Evolutionary conservation across 2,113 vertebrate species (phyloP).

Genomic region (Delphinapterus leucas): DNA sequence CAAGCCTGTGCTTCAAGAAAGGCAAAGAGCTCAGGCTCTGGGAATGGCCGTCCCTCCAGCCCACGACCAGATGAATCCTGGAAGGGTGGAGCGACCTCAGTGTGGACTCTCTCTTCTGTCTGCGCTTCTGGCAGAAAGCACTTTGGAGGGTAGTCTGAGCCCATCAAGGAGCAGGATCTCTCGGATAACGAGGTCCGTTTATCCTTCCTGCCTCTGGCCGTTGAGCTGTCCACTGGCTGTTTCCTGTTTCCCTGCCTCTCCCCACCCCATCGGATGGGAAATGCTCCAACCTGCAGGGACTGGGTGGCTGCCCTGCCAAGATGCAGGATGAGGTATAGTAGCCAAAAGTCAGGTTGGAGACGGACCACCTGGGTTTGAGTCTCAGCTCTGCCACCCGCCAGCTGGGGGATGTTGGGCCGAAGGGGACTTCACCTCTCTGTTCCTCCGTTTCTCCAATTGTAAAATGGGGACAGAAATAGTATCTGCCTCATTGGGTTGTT

Average conservation of each 20-base stretch:
- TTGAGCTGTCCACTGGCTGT: neutral
- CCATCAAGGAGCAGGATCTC: neutral
- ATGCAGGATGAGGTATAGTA: too few species aligned
- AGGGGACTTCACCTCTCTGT: neutral
- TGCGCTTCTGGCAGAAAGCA: neutral
- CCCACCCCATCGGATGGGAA: neutral
- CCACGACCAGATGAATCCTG: accelerated
- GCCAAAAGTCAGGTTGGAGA: neutral
- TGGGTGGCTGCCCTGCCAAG: neutral
- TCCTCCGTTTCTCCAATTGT: neutral
- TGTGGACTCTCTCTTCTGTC: neutral
- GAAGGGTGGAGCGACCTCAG: accelerated
- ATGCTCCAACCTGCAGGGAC: accelerated
- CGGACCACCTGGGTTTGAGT: neutral
- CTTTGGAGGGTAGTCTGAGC: neutral
- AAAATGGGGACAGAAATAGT: neutral
- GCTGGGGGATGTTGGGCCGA: neutral
- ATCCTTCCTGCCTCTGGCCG: neutral
- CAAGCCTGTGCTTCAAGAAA: neutral
- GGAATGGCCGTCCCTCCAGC: neutral
- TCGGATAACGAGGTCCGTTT: neutral
- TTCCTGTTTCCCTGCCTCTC: neutral
- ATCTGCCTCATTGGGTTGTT: neutral
- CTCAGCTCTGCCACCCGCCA: neutral
- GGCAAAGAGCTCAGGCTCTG: neutral